Percentiles rank a stretch among this genome's conserved stretches.
phyloP scores from a whole-genome alignment of 2,888 invertebrate species.

The Trissolcus brochymenae region DNA sequence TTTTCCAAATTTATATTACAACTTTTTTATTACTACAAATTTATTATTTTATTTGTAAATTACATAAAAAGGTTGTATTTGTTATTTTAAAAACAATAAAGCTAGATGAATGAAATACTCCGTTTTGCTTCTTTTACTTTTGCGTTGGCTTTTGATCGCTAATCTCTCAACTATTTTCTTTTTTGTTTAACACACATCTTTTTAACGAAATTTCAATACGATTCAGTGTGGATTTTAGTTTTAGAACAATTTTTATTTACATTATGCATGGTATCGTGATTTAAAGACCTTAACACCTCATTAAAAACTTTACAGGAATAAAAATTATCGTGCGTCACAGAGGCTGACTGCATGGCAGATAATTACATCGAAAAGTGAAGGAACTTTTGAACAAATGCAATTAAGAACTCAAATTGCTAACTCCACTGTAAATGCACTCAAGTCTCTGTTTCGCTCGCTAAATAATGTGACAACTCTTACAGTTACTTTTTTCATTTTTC shows the following conservation, averaged over 20 bases:
- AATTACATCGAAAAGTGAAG: slow-evolving; percentile 65
- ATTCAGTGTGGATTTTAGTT: not conserved
- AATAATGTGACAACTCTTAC: slow-evolving; percentile 43
- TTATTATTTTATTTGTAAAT: too few relatives aligned
- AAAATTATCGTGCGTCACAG: slow-evolving; percentile 63
- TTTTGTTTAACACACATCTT: too few relatives aligned
- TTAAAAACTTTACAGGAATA: slow-evolving; percentile 69
- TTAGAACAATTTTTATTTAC: slow-evolving; percentile 26
- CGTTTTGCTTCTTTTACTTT: too few relatives aligned
- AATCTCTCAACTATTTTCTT: too few relatives aligned
- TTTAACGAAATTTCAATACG: too few relatives aligned
- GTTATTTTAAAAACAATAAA: too few relatives aligned
- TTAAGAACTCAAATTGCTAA: slow-evolving; percentile 59
- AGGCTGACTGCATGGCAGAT: slow-evolving; percentile 62
- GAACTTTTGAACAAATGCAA: slow-evolving; percentile 68
- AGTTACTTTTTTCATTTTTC: slow-evolving; percentile 16
- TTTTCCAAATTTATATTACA: too few relatives aligned
- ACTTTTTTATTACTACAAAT: too few relatives aligned
- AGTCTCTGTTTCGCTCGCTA: slow-evolving; percentile 38
- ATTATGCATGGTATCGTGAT: slow-evolving; percentile 27
- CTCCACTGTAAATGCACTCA: slow-evolving; percentile 40
- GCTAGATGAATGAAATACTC: too few relatives aligned
- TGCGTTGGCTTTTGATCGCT: too few relatives aligned
- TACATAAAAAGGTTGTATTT: too few relatives aligned
- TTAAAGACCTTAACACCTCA: slow-evolving; percentile 61